Percentiles rank a stretch among this genome's conserved stretches.
These are phyloP conservation scores for Lepus europaeus DNA, from an alignment of 2,113 vertebrate genomes.

Conservation along the genomic window DNA sequence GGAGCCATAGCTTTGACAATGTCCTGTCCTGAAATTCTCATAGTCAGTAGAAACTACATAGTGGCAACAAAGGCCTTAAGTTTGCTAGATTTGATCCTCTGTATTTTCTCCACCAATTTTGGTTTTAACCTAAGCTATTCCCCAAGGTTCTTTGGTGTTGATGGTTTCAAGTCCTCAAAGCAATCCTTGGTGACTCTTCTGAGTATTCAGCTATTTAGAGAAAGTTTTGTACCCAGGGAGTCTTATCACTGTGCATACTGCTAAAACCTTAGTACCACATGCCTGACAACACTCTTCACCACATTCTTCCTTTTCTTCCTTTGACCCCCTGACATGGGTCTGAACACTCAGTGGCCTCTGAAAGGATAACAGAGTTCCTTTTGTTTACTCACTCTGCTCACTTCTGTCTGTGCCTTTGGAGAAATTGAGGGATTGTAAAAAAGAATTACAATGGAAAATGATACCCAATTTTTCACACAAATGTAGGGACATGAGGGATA, in stretches of 20 bases:
- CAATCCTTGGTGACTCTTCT: neutral
- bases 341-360: neutral
- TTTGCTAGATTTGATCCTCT: neutral
- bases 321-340: neutral
- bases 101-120: neutral
- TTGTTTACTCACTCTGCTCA: neutral
- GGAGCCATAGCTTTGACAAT: neutral
- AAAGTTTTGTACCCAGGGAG: neutral
- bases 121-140: neutral
- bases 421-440: neutral
- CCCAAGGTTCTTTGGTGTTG: neutral
- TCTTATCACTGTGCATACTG: neutral
- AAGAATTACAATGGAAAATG: neutral
- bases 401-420: neutral
- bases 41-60: neutral
- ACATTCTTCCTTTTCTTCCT: neutral
- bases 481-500: neutral
- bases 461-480: constrained; percentile 1
- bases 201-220: neutral
- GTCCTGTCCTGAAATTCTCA: neutral
- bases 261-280: neutral
- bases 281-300: neutral
- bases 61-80: neutral
- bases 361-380: neutral
- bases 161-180: neutral